Conservation (phyloP, 2,888 invertebrate genomes). For the Chaitophorus viminalis region DNA sequence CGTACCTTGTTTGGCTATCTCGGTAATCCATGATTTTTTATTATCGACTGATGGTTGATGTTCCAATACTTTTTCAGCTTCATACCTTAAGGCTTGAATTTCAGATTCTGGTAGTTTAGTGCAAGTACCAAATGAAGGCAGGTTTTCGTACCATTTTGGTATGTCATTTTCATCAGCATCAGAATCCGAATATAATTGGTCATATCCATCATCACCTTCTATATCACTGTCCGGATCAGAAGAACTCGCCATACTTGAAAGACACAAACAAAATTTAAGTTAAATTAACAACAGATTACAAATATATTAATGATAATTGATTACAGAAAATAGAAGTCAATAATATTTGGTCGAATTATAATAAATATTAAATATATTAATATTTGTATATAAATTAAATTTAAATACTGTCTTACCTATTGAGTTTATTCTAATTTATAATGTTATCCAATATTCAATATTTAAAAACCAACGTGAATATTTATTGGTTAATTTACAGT, state of each 20-base stretch:
- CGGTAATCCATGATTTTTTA: constrained; percentile 82
- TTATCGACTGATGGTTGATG: constrained; percentile 75
- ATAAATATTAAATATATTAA: no score
- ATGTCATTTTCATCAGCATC: constrained; percentile 69
- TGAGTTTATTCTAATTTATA: no score
- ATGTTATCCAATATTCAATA: not conserved
- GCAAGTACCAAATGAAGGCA: constrained; percentile 68
- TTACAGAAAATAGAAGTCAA: not conserved
- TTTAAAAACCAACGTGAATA: constrained; percentile 19
- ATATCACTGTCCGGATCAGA: constrained; percentile 19
- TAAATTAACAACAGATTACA: not conserved
- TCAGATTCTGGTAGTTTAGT: constrained; percentile 70
- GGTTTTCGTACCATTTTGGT: constrained; percentile 75
- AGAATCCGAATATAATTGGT: constrained; percentile 69
- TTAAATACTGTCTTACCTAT: no score
- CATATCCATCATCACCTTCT: constrained; percentile 70
- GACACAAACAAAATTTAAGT: not conserved
- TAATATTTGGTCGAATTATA: not conserved
- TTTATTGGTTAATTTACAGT: constrained; percentile 48
- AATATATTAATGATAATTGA: not conserved
- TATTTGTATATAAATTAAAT: no score
- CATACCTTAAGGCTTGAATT: constrained; percentile 73
- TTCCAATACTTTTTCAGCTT: constrained; percentile 76
- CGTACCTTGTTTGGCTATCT: constrained; percentile 83
- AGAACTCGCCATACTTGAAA: not conserved